Evolutionary conservation across 1,140 invertebrate species (phyloP).

Genomic region (Drosophila rhopaloa): DNA sequence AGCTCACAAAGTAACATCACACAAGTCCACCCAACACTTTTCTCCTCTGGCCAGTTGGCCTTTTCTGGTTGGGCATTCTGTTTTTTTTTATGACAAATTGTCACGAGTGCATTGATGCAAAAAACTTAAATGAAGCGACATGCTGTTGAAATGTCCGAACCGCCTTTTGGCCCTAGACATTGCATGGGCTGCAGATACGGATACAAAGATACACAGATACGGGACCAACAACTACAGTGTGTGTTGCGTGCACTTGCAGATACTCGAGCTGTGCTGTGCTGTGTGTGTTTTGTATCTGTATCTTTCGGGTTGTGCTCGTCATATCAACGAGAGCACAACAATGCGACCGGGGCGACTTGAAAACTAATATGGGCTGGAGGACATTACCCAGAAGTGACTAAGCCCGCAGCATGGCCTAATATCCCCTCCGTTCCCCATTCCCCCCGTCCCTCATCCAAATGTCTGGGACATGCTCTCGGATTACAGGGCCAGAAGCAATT

Average conservation of each 20-base stretch:
- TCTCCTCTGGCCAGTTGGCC: conserved; percentile 30
- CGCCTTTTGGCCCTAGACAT: conserved; percentile 43
- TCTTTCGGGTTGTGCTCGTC: conserved; percentile 50
- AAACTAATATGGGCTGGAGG: conserved; percentile 72
- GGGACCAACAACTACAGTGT: conserved; percentile 13
- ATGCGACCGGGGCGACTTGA: conserved; percentile 55
- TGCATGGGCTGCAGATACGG: conserved; percentile 19
- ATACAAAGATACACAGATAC: conserved; percentile 26
- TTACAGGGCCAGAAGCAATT: conserved; percentile 74
- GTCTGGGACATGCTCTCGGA: conserved; percentile 60
- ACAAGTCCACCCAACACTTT: background rate
- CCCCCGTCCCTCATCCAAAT: background rate
- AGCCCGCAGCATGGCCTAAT: conserved; percentile 69
- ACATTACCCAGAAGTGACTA: conserved; percentile 60
- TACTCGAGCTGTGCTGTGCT: conserved; percentile 28
- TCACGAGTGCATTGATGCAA: conserved; percentile 82
- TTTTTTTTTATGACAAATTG: conserved; percentile 77
- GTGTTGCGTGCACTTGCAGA: conserved; percentile 51
- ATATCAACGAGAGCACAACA: conserved; percentile 55
- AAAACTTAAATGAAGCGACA: conserved; percentile 83
- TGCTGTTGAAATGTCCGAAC: conserved; percentile 78
- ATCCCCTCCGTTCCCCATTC: background rate
- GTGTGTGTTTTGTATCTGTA: conserved; percentile 19
- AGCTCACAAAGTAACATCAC: background rate
- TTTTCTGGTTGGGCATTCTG: conserved; percentile 30